These are phyloP conservation scores for Aphelocoma coerulescens DNA, from an alignment of 2,113 vertebrate species.

Conservation along the genomic window DNA sequence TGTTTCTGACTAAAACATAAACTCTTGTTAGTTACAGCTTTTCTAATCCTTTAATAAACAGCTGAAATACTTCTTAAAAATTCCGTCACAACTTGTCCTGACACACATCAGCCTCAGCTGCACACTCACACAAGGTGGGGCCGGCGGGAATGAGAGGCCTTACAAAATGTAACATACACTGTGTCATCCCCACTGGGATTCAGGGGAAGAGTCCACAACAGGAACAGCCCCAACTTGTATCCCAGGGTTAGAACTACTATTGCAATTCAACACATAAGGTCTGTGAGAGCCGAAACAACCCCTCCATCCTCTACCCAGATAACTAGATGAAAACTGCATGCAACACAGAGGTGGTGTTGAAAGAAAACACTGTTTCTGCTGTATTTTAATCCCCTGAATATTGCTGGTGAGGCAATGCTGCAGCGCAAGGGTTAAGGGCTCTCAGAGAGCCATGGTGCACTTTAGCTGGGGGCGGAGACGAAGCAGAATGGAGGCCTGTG, in stretches of 20 bases:
- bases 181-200: not conserved
- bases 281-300: not conserved
- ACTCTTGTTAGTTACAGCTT: not conserved
- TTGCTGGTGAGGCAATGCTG: not conserved
- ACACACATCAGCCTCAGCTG: not conserved
- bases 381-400: not conserved
- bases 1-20: not conserved
- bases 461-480: not conserved
- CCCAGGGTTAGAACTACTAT: not conserved
- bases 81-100: not conserved
- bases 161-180: not conserved
- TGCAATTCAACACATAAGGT: not conserved
- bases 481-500: not conserved
- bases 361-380: not conserved
- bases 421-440: constrained; percentile 40
- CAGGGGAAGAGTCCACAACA: not conserved
- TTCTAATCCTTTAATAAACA: constrained; percentile 17
- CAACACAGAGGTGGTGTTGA: not conserved
- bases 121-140: rapidly evolving
- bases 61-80: not conserved
- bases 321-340: not conserved
- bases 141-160: not conserved
- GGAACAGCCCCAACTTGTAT: not conserved
- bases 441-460: not conserved
- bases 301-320: not conserved